Percentiles rank a stretch among this genome's conserved stretches.
Conservation (phyloP, 2,797 vertebrate genomes). For the Cryptoblepharus egeriae region DNA sequence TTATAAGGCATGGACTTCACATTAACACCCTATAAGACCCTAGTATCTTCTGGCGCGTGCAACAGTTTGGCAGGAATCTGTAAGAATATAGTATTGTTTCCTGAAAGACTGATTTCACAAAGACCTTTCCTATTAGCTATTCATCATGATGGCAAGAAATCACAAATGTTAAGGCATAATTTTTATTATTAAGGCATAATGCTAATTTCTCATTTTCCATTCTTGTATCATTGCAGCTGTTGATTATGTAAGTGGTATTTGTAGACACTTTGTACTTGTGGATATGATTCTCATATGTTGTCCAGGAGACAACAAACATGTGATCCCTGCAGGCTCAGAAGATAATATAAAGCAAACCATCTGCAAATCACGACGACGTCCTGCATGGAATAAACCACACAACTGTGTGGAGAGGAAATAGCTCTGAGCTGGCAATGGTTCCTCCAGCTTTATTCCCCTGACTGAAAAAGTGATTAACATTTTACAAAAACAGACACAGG, state of each 20-base stretch:
- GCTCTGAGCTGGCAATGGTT: constrained; percentile 51
- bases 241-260: constrained; percentile 38
- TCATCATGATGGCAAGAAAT: too few species aligned
- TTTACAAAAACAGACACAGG: constrained; percentile 14
- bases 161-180: too few species aligned
- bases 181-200: constrained; percentile 24
- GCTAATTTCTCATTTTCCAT: constrained; percentile 48
- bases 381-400: constrained; percentile 34
- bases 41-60: background rate
- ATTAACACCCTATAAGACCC: background rate
- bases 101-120: too few species aligned
- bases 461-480: constrained; percentile 40
- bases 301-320: constrained; percentile 40
- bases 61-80: background rate
- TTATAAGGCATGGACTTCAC: too few species aligned
- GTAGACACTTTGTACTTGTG: constrained; percentile 54
- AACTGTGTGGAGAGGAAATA: constrained; percentile 39
- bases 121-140: too few species aligned
- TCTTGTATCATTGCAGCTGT: constrained; percentile 48
- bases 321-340: constrained; percentile 37
- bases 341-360: constrained; percentile 42
- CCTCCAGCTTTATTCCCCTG: constrained; percentile 29
- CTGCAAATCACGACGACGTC: constrained; percentile 43
- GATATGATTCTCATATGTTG: constrained; percentile 44
- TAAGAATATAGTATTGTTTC: background rate